phyloP scores from a whole-genome alignment of 1,140 invertebrate species.

The Periplaneta americana region DNA sequence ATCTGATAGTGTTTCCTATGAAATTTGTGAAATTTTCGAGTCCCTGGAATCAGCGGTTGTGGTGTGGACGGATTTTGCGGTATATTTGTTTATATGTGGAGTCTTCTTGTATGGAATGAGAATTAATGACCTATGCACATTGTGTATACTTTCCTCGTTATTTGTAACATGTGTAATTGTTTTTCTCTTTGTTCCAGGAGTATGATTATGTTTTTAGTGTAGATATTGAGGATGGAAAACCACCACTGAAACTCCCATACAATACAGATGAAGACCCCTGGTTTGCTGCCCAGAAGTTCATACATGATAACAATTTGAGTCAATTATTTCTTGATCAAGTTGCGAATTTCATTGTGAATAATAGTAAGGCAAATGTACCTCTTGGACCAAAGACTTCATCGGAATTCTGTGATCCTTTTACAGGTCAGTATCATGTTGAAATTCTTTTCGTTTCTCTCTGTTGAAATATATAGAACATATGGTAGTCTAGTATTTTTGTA shows the following conservation, averaged over 20 bases:
- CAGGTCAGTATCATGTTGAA: constrained; percentile 36
- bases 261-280: constrained; percentile 68
- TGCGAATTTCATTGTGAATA: constrained; percentile 91
- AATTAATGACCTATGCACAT: too few relatives aligned
- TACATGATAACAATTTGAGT: constrained; percentile 69
- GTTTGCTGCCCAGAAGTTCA: constrained; percentile 57
- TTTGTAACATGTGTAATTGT: neutral
- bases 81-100: too few relatives aligned
- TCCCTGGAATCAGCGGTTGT: too few relatives aligned
- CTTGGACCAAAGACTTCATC: constrained; percentile 27
- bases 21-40: too few relatives aligned
- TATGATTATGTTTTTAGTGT: constrained; percentile 96
- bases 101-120: too few relatives aligned
- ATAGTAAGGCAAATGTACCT: constrained; percentile 46
- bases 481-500: too few relatives aligned
- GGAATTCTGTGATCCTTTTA: constrained; percentile 72
- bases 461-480: too few relatives aligned
- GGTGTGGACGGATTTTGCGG: too few relatives aligned
- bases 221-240: constrained; percentile 84
- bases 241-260: constrained; percentile 86
- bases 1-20: too few relatives aligned
- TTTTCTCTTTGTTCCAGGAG: constrained; percentile 48
- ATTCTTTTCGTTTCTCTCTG: too few relatives aligned
- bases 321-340: constrained; percentile 90
- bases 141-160: neutral